Evolutionary conservation across 1,140 invertebrate genomes (phyloP).

Genomic region (Popillia japonica): DNA sequence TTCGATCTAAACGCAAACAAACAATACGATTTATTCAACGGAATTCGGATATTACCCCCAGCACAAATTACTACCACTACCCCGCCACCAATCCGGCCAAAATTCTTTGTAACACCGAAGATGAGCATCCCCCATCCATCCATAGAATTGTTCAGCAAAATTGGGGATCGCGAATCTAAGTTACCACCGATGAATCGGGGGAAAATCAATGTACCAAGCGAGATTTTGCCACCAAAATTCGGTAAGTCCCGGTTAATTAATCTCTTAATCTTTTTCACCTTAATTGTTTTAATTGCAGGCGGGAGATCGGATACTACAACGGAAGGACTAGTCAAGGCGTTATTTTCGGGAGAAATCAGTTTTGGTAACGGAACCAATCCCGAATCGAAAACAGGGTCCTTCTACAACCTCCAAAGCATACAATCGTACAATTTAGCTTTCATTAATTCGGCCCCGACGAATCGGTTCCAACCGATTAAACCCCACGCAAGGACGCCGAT

Average conservation of each 20-base stretch:
- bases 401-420: not conserved
- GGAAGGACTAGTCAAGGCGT: not conserved
- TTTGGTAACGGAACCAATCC: not conserved
- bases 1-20: not conserved
- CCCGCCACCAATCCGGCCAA: no score
- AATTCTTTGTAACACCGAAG: no score
- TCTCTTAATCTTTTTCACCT: no score
- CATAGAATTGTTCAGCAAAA: not conserved
- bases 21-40: not conserved
- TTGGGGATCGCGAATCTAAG: not conserved
- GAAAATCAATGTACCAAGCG: not conserved
- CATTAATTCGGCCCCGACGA: not conserved
- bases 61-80: no score
- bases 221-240: conserved; percentile 16
- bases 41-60: not conserved
- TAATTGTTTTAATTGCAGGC: not conserved
- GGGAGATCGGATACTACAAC: not conserved
- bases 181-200: not conserved
- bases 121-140: not conserved
- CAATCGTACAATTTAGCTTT: not conserved
- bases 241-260: not conserved
- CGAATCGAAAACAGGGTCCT: not conserved
- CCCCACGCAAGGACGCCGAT: not conserved
- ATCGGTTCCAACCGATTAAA: not conserved
- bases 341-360: not conserved